Evolutionary conservation across 2,113 vertebrate species (phyloP).

Genomic region (Xenus cinereus): DNA sequence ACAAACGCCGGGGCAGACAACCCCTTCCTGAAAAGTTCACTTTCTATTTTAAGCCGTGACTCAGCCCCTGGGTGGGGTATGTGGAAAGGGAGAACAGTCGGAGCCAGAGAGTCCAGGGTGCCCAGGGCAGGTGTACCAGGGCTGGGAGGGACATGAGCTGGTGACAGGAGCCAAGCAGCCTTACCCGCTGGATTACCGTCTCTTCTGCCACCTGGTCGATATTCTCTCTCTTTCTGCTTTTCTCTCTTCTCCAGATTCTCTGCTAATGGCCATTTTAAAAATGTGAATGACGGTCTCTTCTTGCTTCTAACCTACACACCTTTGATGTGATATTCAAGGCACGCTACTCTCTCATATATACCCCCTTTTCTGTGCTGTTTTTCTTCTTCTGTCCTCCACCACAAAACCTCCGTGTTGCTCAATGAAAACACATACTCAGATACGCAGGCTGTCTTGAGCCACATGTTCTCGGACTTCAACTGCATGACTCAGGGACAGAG

Average conservation of each 20-base stretch:
- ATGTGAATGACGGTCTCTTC: neutral
- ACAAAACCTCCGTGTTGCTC: neutral
- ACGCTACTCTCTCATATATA: neutral
- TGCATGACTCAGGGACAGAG: neutral
- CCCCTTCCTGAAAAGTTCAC: neutral
- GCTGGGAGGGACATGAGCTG: neutral
- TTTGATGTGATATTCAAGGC: neutral
- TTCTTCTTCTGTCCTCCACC: neutral
- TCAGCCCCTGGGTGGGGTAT: neutral
- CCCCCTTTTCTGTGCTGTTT: neutral
- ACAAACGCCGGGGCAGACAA: neutral
- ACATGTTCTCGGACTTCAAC: neutral
- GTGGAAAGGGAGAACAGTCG: neutral
- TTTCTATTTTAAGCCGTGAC: slow-evolving; percentile 14
- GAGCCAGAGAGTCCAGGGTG: neutral
- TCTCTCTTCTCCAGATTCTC: neutral
- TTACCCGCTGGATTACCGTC: neutral
- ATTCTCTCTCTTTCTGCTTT: neutral
- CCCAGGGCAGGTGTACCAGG: neutral
- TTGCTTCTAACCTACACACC: neutral
- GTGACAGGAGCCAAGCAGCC: neutral
- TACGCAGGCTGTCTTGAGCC: neutral
- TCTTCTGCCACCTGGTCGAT: neutral
- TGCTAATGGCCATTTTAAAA: neutral
- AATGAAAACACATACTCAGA: neutral